Percentiles rank a stretch among this genome's conserved stretches.
Conservation (phyloP, 2,797 vertebrate species). For the Pygocentrus nattereri region DNA sequence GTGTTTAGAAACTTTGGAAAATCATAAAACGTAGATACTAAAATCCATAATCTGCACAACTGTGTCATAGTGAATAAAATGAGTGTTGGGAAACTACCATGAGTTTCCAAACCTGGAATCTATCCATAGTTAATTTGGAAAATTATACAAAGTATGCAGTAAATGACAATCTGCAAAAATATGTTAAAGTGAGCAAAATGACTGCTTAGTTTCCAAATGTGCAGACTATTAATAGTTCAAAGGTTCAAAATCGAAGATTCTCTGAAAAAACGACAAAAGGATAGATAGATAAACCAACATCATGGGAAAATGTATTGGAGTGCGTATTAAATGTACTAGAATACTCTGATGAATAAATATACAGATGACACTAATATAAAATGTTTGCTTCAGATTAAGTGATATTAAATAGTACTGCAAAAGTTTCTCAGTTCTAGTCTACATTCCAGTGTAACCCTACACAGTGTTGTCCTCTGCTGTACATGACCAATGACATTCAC, state of each 20-base stretch:
- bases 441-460: not conserved
- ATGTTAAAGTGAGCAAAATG: too few species aligned
- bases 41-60: not conserved
- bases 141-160: too few species aligned
- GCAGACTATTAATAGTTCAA: not conserved
- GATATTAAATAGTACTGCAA: not conserved
- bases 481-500: not conserved
- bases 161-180: too few species aligned
- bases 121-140: not conserved
- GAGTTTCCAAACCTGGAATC: not conserved
- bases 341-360: not conserved
- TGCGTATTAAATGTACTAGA: not conserved
- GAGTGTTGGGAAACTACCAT: not conserved
- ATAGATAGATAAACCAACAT: not conserved
- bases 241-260: not conserved
- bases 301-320: not conserved
- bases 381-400: not conserved
- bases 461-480: not conserved
- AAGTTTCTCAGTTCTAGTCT: slow-evolving; percentile 1
- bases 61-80: not conserved
- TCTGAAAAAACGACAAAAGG: not conserved
- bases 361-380: not conserved
- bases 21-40: not conserved
- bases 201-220: too few species aligned
- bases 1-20: not conserved